phyloP scores from a whole-genome alignment of 2,113 vertebrate genomes.

The Bufo gargarizans region DNA sequence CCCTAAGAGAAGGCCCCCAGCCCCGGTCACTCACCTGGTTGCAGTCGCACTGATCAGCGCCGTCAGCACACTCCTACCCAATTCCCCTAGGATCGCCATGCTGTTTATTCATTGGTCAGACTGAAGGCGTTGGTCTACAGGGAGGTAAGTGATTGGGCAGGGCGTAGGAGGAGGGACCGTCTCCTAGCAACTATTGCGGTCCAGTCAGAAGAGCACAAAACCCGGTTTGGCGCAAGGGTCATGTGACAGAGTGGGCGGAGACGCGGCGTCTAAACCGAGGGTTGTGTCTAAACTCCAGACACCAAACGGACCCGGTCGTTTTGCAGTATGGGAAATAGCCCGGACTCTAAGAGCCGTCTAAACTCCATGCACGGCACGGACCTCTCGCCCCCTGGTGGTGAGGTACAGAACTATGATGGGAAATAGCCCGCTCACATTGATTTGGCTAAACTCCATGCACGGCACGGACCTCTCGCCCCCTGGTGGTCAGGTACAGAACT shows the following conservation, averaged over 20 bases:
- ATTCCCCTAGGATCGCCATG: background rate
- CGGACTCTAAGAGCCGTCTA: no score
- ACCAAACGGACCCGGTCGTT: no score
- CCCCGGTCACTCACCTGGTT: background rate
- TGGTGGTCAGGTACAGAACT: no score
- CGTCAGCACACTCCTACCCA: background rate
- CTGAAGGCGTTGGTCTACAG: conserved; percentile 12
- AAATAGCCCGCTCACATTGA: no score
- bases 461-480: no score
- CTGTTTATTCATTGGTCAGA: background rate
- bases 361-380: no score
- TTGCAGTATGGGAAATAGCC: no score
- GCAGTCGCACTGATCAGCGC: background rate
- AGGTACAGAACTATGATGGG: no score
- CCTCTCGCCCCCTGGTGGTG: no score
- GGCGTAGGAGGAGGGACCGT: background rate
- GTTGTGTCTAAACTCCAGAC: no score
- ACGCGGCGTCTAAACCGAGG: no score
- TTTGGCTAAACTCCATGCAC: no score
- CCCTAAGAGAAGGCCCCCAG: background rate
- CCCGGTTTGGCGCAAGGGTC: background rate
- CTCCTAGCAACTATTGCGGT: background rate
- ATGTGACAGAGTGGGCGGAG: background rate
- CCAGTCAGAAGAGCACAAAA: background rate
- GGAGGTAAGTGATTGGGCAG: background rate